Evolutionary conservation across 1,140 invertebrate species (phyloP), one percentile per base, ranked within the genome.

Genomic region (Euura lappo): DNA sequence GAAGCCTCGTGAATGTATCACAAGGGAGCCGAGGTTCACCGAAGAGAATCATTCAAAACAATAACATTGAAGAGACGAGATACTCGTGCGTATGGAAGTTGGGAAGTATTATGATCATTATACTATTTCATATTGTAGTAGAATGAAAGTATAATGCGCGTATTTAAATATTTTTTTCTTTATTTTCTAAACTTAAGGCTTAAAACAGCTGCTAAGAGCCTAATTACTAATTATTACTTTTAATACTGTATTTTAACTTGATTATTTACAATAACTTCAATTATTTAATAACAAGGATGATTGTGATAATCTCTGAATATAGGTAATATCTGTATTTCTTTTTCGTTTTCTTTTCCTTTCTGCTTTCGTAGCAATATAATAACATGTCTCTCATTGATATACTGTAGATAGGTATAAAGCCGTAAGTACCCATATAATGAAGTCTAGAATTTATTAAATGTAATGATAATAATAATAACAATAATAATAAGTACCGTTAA

Each of bases 241-340:
- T 87, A 87, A 87, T 87, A 87, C 85, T 87, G 85, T 81, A 82
- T 74, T 79, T 84, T 84, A 84, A 83, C 80, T 84, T 83, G 71
- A 83, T 81, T 87, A 87, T 86, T 80, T 86, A 87, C 84, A 86
- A 80, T 81, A 79, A 45, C 78, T 65, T 71, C 71, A 70, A 51
- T 28, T 65, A 42, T 76, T 79, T 70, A 71, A 78, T 85, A 83
- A 85, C 79, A 84, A 83, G 81, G 65, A 83, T 79, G 74, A 76
- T 78, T 45, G 72, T 75, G 65, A 74, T 83, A 81, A 84, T 83
- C 77, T 86, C 77, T 82, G 69, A 73, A 82, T 82, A 80, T 77
- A 83, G 76, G 75, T 74, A 84, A 84, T 81, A 45, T 7, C 69
- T 73, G 66, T 65, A 65, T 68, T 71, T 71, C 60, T 43, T 68